Evolutionary conservation across 2,113 vertebrate genomes (phyloP).

Genomic region (Dipodomys spectabilis): DNA sequence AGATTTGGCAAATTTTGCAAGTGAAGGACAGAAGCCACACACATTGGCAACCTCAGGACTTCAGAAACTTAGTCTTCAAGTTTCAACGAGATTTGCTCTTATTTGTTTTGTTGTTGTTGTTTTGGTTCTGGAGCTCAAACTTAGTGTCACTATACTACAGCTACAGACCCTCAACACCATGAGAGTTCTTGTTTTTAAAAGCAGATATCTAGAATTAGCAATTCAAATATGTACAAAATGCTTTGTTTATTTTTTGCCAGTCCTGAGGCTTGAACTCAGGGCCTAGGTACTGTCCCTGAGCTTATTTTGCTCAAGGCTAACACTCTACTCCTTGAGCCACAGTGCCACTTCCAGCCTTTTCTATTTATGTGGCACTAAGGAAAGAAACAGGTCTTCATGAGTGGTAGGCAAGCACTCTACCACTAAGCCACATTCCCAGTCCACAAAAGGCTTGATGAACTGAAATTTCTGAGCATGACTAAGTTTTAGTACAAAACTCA

Average conservation of each 20-base stretch:
- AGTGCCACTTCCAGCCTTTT: too few relatives aligned
- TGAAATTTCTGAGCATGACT: conserved; percentile 40
- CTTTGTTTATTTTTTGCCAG: not conserved
- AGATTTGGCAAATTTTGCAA: conserved; percentile 35
- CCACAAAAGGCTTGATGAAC: too few relatives aligned
- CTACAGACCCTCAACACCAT: not conserved
- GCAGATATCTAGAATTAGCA: conserved; percentile 18
- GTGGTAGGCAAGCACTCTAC: too few relatives aligned
- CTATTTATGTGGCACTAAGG: too few relatives aligned
- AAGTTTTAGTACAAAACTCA: conserved; percentile 19
- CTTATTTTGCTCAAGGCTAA: too few relatives aligned
- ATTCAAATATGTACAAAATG: conserved; percentile 40
- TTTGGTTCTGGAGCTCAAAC: not conserved
- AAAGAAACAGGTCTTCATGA: too few relatives aligned
- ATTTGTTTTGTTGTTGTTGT: not conserved
- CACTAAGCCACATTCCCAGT: too few relatives aligned
- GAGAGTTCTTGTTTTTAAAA: conserved; percentile 23
- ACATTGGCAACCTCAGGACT: not conserved
- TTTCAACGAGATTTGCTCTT: not conserved
- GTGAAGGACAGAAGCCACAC: not conserved
- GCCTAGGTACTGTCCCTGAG: too few relatives aligned
- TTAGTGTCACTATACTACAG: not conserved
- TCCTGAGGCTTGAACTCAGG: too few relatives aligned
- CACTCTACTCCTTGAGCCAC: too few relatives aligned
- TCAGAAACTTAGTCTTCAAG: not conserved